Conservation (phyloP, 2,797 vertebrate species). For the Lacerta agilis region DNA sequence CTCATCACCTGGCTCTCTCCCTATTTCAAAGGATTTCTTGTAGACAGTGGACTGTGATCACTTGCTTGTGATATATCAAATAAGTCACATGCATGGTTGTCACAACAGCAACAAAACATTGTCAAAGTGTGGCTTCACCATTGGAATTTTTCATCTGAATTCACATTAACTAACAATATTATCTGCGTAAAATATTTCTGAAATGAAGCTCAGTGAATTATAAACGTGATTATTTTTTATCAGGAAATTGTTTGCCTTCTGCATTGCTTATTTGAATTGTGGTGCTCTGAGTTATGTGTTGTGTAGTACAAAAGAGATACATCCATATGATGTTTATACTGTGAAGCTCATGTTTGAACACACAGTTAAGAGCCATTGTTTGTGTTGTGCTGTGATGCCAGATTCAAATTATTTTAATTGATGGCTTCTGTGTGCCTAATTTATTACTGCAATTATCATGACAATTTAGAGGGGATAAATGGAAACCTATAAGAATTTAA, state of each 20-base stretch:
- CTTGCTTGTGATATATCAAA: not conserved
- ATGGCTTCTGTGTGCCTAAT: slow-evolving; percentile 62
- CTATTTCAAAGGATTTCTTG: not conserved
- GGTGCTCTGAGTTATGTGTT: slow-evolving; percentile 1
- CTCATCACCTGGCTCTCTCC: not conserved
- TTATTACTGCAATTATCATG: slow-evolving; percentile 74
- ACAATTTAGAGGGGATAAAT: slow-evolving; percentile 77
- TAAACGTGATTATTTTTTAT: slow-evolving; percentile 14
- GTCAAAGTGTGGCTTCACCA: not conserved
- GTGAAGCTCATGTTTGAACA: slow-evolving; percentile 64
- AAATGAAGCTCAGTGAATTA: not conserved
- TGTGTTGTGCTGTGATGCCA: slow-evolving; percentile 39
- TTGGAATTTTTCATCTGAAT: not conserved
- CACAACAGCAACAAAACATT: not conserved
- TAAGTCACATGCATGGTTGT: not conserved
- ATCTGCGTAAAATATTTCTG: not conserved
- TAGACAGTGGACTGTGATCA: not conserved
- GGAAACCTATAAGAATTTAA: slow-evolving; percentile 77
- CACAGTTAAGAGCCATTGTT: slow-evolving; percentile 50
- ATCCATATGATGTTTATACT: slow-evolving; percentile 39
- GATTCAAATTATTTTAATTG: slow-evolving; percentile 65
- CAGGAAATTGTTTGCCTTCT: not conserved
- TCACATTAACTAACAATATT: not conserved
- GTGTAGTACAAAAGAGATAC: not conserved
- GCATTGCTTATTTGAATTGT: slow-evolving; percentile 16